phyloP scores from a whole-genome alignment of 2,113 vertebrate genomes.

The Panthera leo region DNA sequence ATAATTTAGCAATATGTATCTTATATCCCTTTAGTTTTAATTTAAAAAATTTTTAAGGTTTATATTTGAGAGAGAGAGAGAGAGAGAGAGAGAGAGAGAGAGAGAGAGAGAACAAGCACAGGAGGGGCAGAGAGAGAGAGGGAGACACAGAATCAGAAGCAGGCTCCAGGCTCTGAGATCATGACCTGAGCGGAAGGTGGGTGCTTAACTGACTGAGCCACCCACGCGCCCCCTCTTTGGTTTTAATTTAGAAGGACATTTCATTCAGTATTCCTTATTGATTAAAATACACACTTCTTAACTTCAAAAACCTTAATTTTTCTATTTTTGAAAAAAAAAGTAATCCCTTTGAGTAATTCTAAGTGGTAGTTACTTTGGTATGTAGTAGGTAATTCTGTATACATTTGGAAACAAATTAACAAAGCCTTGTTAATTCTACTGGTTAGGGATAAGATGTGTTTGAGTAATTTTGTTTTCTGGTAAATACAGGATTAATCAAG shows the following conservation, averaged over 20 bases:
- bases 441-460: neutral
- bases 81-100: no score
- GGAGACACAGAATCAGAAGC: no score
- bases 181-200: no score
- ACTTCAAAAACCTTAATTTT: neutral
- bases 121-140: no score
- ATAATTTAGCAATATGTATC: neutral
- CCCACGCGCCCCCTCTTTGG: neutral
- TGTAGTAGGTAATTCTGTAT: neutral
- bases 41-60: neutral
- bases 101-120: no score
- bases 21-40: neutral
- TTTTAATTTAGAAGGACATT: neutral
- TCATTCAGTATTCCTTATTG: neutral
- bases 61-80: no score
- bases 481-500: neutral
- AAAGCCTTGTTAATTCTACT: neutral
- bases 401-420: neutral
- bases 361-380: neutral
- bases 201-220: no score
- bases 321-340: neutral
- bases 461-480: neutral
- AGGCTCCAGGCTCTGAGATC: no score
- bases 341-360: neutral
- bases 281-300: neutral